Evolutionary conservation across 1,140 invertebrate genomes (phyloP), one percentile per base, ranked within the genome.

Genomic region (Pararge aegeria): DNA sequence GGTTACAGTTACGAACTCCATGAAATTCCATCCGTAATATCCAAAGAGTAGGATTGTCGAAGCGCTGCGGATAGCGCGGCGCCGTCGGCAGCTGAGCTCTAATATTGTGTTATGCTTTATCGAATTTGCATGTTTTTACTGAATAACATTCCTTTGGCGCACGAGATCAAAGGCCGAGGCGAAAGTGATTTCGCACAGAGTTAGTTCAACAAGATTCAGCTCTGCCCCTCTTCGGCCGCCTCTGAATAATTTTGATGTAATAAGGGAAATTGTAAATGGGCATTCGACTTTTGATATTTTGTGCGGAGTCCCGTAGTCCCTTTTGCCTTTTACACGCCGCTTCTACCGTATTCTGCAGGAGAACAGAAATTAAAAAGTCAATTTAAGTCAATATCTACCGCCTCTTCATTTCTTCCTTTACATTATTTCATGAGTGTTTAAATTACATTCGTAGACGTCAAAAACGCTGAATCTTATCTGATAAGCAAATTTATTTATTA

Each of bases 61-160:
- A 70, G 73, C 77, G 71, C n/a, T n/a, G n/a, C n/a, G n/a, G n/a
- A n/a, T n/a, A n/a, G 77, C 65, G 53, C 66, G 51, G 55, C 76
- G 46, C 20, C 44, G 46, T 24, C 51, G 68, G 67, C 80, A 77
- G 66, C 78, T 78, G 71, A 54, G 73, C 70, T 68, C 71, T 85
- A 89, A 89, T 87, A 89, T 89, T 84, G 87, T 86, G 83, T 89
- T 87, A 89, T 89, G 87, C 80, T 80, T 89, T 87, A 89, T 89
- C 87, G 84, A 86, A 89, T 89, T 89, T 89, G 79, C 87, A 89
- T 89, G 85, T 89, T 89, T 89, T 89, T 89, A 87, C 87, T 84
- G 83, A 89, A 89, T 87, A 87, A 88, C 79, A 86, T 88, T 87
- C 82, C 87, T 89, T 89, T 88, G 87, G 80, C 80, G 73, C 75